A percentile compares a stretch with the other conserved stretches of the same genome.
phyloP scores from a whole-genome alignment of 2,797 vertebrate species.

The Microtus californicus region DNA sequence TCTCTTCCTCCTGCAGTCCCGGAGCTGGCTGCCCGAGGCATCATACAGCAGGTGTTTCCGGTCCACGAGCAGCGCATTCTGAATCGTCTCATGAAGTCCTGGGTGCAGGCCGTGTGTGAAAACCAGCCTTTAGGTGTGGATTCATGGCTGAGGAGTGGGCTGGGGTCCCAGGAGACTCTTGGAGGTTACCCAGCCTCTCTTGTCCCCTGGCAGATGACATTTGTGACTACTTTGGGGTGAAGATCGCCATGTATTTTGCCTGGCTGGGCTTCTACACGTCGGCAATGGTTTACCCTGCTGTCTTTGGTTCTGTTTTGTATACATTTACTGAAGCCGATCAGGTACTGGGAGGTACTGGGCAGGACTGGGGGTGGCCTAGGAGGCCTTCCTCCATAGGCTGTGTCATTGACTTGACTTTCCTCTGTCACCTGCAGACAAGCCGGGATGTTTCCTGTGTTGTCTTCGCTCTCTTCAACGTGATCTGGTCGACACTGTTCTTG shows the following conservation, averaged over 20 bases:
- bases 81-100: constrained; percentile 96
- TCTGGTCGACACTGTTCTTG: constrained; percentile 97
- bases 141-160: not conserved
- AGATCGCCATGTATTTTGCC: constrained; percentile 99
- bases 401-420: not conserved
- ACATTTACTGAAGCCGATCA: constrained; percentile 96
- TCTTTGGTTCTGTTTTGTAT: constrained; percentile 97
- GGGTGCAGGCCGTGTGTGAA: constrained; percentile 98
- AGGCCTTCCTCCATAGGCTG: fast-evolving
- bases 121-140: constrained; percentile 94
- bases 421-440: constrained; percentile 91
- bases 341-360: constrained; percentile 85
- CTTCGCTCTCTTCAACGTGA: constrained; percentile 97
- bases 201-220: constrained; percentile 92
- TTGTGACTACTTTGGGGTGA: constrained; percentile 99
- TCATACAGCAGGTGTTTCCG: constrained; percentile 97
- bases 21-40: constrained; percentile 94
- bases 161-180: not conserved
- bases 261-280: constrained; percentile 99
- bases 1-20: constrained; percentile 89
- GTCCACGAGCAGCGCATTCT: constrained; percentile 97
- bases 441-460: constrained; percentile 97
- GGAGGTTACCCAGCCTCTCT: not conserved
- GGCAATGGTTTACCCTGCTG: constrained; percentile 97
- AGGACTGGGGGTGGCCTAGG: not conserved